phyloP scores from a whole-genome alignment of 2,888 invertebrate genomes.

The Nesidiocoris tenuis region DNA sequence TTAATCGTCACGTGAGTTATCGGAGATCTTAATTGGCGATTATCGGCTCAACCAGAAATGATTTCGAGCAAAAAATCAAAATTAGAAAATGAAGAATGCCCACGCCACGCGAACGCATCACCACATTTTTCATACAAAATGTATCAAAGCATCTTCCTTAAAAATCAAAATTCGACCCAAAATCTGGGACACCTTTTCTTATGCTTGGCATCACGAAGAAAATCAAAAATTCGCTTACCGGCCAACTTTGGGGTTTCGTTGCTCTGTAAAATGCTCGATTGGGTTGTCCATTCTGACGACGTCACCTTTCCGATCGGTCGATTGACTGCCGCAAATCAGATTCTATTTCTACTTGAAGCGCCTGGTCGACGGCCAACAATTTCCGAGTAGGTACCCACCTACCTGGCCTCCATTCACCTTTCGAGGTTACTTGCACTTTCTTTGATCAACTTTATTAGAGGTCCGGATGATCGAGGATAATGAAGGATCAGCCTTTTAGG shows the following conservation, averaged over 20 bases:
- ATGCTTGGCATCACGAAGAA: too few relatives aligned
- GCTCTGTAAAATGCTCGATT: constrained; percentile 24
- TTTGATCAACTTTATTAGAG: background rate
- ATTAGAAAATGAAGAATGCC: too few relatives aligned
- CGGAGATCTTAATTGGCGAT: too few relatives aligned
- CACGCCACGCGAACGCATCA: too few relatives aligned
- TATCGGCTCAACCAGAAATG: too few relatives aligned
- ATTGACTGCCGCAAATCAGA: background rate
- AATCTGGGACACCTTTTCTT: too few relatives aligned
- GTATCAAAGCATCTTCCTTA: too few relatives aligned
- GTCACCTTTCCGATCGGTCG: background rate
- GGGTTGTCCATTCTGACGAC: constrained; percentile 6
- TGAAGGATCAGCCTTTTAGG: too few relatives aligned
- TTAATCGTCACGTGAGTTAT: too few relatives aligned
- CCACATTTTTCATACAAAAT: too few relatives aligned
- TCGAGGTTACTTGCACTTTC: background rate
- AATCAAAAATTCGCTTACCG: constrained; percentile 13
- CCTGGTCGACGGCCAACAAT: constrained; percentile 9
- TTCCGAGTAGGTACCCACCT: background rate
- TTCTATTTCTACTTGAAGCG: constrained; percentile 13
- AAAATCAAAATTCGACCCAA: background rate
- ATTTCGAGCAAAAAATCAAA: too few relatives aligned
- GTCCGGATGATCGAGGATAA: too few relatives aligned
- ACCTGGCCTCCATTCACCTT: constrained; percentile 7
- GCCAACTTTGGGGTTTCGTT: constrained; percentile 26